Base-by-base conservation (phyloP, 2,888 invertebrate species). In the Sarcophaga subvicina region DNA sequence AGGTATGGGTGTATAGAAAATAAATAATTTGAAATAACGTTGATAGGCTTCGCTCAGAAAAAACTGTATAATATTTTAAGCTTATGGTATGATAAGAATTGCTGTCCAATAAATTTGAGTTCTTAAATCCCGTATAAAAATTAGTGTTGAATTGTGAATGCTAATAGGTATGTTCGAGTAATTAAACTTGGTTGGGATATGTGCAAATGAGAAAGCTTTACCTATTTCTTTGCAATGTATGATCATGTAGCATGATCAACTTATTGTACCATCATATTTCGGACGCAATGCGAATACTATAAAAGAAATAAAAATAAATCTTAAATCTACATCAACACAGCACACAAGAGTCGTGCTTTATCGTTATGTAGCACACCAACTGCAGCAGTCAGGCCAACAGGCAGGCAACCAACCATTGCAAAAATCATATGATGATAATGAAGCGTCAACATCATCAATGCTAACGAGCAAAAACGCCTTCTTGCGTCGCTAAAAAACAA, bases 381-480 rank as follows among this genome's bases (percentile, higher is more conserved):
- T 75, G 73, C 71, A 76, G 75, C 69, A 80, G 14, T 0, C 49
- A 49, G 4, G 4, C 54, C 14, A 2, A 2, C 54, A 54, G 54
- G 12, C 54, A 54, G 37, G 54, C 59, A 84, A 84, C 75, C 22
- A 80, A 76, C 70, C 73, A 79, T 79, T 83, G 63, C 69, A 66
- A 70, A 83, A 84, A 80, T 83, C 83, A 80, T 76, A 84, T 71
- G 70, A 84, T 76, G 79, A 83, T 79, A 83, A 80, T 80, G 79
- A 84, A 80, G 80, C 84, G 84, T 80, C 84, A 84, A 80, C 84
- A 84, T 84, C 80, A 84, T 76, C 84, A 84, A 80, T 76, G 84
- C 80, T 84, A 84, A 84, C 84, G 80, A 84, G 84, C 80, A 84
- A 84, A 84, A 80, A 84, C 84, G 84, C 80, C 84, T 84, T 84